Evolutionary conservation across 2,888 invertebrate genomes (phyloP), one percentile per base, ranked within the genome.

Genomic region (Himalopsyche kuldschensis): DNA sequence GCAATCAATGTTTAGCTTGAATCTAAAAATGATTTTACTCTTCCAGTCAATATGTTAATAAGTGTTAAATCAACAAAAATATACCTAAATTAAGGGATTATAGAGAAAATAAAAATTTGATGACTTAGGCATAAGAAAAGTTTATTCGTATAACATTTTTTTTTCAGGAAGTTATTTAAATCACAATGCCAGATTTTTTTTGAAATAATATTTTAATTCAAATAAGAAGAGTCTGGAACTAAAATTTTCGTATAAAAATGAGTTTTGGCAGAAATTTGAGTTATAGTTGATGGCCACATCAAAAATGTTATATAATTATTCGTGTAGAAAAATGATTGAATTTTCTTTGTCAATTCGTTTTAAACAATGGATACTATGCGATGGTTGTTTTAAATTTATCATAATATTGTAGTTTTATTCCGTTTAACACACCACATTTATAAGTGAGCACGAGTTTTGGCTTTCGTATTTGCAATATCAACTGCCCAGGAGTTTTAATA

Each of bases 1-100:
- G 75, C 48, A 75, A 79, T 82, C 82, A 79, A 82, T 82, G 82
- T 75, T 75, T 78, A 32, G 69, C 69, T 69, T 69, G 69, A 30
- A 27, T 69, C 27, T 55, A 55, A 55, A 55, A 20, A 55, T 20
- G 24, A 55, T 3, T 24, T 55, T n/a, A 6, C 2, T 6, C 4
- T 55, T 4, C n/a, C 3, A 55, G 20, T 6, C 1, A 55, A 20
- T 8, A 48, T n/a, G 17, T 48, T 20, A 41, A 15, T 41, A 11
- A 15, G 4, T 15, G 4, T 41, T 41, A 6, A 8, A 55, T n/a
- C 2, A n/a, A 55, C 11, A 69, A 30, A 69, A 27, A 69, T 63
- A 4, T 63, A 24, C 24, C 1, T 11, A 30, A 30, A 15, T 0
- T 69, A 30, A 69, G 30, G 69, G 69, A 69, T 30, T 69, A 11